Conservation (phyloP, 2,888 invertebrate genomes). For the Pammene aurita region DNA sequence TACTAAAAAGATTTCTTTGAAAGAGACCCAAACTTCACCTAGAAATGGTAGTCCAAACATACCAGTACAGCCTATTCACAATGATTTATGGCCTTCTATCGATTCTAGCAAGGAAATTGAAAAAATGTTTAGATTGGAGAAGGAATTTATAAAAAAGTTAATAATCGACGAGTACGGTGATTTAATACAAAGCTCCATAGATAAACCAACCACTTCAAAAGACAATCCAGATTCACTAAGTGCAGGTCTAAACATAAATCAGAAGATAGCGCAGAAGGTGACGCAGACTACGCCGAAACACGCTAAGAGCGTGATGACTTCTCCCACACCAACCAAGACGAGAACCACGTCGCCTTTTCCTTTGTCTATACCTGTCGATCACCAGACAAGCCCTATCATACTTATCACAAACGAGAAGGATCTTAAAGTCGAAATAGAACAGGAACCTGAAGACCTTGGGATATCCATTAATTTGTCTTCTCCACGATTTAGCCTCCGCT, state of each 20-base stretch:
- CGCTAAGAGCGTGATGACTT: constrained; percentile 76
- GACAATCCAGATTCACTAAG: constrained; percentile 47
- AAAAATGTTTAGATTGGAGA: constrained; percentile 72
- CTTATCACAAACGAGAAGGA: constrained; percentile 55
- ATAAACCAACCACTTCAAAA: constrained; percentile 69
- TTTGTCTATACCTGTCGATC: constrained; percentile 58
- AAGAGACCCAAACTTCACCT: constrained; percentile 78
- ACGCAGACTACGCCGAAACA: constrained; percentile 78
- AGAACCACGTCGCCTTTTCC: constrained; percentile 74
- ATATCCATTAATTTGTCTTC: constrained; percentile 75
- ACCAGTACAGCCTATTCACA: constrained; percentile 64
- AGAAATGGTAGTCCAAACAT: constrained; percentile 57
- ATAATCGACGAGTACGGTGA: constrained; percentile 75
- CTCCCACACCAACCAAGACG: constrained; percentile 72
- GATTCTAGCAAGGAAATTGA: constrained; percentile 69
- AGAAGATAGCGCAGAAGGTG: constrained; percentile 62
- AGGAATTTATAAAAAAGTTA: constrained; percentile 74
- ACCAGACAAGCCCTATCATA: constrained; percentile 69
- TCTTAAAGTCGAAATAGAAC: constrained; percentile 51
- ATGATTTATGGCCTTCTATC: constrained; percentile 68
- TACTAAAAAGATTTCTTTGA: constrained; percentile 62
- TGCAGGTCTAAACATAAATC: constrained; percentile 54
- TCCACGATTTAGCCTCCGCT: constrained; percentile 70
- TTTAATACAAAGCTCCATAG: constrained; percentile 65
- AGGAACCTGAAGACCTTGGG: constrained; percentile 58